phyloP scores from a whole-genome alignment of 2,113 vertebrate genomes.

The pig (Sus scrofa) region T2T-Sscrofa CM000812.6:139350501-139351000 shows the following conservation, averaged over 20 bases:
- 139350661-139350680: not conserved
- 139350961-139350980: not conserved
- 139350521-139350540: too few relatives aligned
- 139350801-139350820: not conserved
- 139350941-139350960: not conserved
- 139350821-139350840: constrained; percentile 6
- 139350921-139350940: not conserved
- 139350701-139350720: constrained; percentile 1
- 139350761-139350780: not conserved
- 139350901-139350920: not conserved
- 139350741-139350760: not conserved
- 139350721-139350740: constrained; percentile 8
- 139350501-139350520: too few relatives aligned
- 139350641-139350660: not conserved
- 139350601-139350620: not conserved
- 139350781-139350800: not conserved
- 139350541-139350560: too few relatives aligned
- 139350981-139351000: not conserved
- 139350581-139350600: too few relatives aligned
- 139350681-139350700: not conserved
- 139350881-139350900: constrained; percentile 6
- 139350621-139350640: not conserved
- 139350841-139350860: not conserved
- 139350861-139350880: not conserved
- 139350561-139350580: too few relatives aligned